Conservation (phyloP, 2,888 invertebrate species). For the Alentia gelatinosa region DNA sequence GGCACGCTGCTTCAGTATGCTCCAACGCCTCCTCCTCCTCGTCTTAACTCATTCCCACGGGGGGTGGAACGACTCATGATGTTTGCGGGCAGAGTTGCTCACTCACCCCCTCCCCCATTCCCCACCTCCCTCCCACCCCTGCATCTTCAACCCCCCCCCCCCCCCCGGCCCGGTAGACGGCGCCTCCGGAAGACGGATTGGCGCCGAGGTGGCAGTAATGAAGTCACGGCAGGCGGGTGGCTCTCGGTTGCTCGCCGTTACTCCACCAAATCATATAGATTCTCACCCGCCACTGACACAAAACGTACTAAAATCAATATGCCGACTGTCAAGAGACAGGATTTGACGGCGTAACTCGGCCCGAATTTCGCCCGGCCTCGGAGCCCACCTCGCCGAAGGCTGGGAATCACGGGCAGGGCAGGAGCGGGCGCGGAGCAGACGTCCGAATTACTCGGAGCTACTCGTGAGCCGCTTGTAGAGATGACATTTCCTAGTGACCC, state of each 20-base stretch:
- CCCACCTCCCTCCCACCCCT: too few species aligned
- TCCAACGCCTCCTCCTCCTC: not conserved
- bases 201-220: conserved; percentile 24
- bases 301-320: conserved; percentile 43
- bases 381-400: not conserved
- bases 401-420: not conserved
- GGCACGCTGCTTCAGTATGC: not conserved
- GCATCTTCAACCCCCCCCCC: too few species aligned
- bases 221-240: not conserved
- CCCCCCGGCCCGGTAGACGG: not conserved
- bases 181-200: conserved; percentile 8
- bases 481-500: conserved; percentile 19
- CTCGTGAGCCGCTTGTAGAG: not conserved
- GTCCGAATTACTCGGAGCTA: not conserved
- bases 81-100: not conserved
- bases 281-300: conserved; percentile 19
- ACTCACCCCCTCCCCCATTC: too few species aligned
- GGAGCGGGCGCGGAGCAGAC: not conserved
- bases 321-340: conserved; percentile 32
- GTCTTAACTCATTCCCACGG: not conserved
- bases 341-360: conserved; percentile 29
- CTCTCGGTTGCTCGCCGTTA: not conserved
- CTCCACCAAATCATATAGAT: conserved; percentile 22
- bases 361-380: not conserved
- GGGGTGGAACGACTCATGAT: not conserved